These are phyloP conservation scores for Mobula birostris DNA, from an alignment of 2,113 vertebrate species.

Conservation along the genomic window DNA sequence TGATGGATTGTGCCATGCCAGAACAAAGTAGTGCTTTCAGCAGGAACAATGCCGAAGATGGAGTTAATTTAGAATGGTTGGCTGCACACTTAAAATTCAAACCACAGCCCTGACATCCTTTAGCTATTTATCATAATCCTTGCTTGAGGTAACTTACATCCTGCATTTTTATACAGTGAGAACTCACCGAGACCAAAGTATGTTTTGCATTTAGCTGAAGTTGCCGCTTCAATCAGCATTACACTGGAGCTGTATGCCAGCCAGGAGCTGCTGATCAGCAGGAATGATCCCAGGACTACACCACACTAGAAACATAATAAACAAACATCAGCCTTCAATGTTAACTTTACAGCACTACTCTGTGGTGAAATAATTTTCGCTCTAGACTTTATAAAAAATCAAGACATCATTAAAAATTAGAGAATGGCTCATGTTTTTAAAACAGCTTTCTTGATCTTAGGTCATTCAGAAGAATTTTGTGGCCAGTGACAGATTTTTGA, in stretches of 20 bases:
- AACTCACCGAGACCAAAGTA: slow-evolving; percentile 21
- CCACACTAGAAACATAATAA: slow-evolving; percentile 3
- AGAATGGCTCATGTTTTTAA: not conserved
- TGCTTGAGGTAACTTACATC: not conserved
- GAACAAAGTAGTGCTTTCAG: not conserved
- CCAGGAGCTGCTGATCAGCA: slow-evolving; percentile 22
- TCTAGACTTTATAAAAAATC: not conserved
- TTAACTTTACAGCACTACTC: not conserved
- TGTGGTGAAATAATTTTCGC: not conserved
- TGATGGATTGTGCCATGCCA: too few species aligned
- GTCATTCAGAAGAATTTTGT: not conserved
- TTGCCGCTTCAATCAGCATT: not conserved
- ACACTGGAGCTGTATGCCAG: not conserved
- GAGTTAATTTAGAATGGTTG: not conserved
- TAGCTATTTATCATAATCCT: not conserved
- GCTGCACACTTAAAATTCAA: not conserved
- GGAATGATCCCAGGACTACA: not conserved
- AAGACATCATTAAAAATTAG: not conserved
- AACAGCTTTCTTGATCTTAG: not conserved
- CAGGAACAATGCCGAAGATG: not conserved
- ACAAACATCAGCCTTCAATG: not conserved
- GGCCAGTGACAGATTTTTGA: not conserved
- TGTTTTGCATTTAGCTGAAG: not conserved
- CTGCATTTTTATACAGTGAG: not conserved
- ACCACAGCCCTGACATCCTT: not conserved